Conservation (phyloP, 2,113 vertebrate genomes). For the Pongo pygmaeus region DNA sequence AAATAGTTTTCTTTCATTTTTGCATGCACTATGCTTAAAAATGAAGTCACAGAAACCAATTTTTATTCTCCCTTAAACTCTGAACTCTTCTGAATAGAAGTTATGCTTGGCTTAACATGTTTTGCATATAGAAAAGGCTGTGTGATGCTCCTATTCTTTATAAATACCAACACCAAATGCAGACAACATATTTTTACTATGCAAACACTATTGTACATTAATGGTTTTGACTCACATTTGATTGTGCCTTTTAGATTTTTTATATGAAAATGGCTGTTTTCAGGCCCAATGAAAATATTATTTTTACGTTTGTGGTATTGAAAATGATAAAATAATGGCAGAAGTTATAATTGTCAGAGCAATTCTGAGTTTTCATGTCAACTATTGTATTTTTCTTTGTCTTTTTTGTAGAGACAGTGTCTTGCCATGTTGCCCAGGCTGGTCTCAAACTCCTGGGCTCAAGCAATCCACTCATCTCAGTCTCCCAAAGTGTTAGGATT, state of each 20-base stretch:
- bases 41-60: slow-evolving; percentile 41
- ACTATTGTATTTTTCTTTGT: background rate
- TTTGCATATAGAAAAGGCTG: slow-evolving; percentile 60
- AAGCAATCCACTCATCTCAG: too few relatives aligned
- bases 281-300: slow-evolving; percentile 18
- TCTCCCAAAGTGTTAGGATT: too few relatives aligned
- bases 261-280: slow-evolving; percentile 57
- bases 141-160: slow-evolving; percentile 7
- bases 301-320: slow-evolving; percentile 22
- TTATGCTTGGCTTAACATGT: slow-evolving; percentile 63
- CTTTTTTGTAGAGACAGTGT: too few relatives aligned
- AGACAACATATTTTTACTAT: slow-evolving; percentile 36
- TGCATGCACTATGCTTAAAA: slow-evolving; percentile 28
- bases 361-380: slow-evolving; percentile 25
- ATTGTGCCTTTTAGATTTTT: slow-evolving; percentile 51
- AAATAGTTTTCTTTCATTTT: slow-evolving; percentile 48
- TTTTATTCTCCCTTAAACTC: slow-evolving; percentile 58
- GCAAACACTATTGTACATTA: slow-evolving; percentile 32
- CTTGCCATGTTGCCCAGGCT: too few relatives aligned
- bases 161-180: slow-evolving; percentile 42
- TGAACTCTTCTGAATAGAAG: slow-evolving; percentile 63
- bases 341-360: slow-evolving; percentile 34
- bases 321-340: slow-evolving; percentile 52
- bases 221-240: slow-evolving; percentile 19
- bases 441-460: too few relatives aligned